Base-by-base conservation (phyloP, 2,888 invertebrate genomes). In the Erannis defoliaria region DNA sequence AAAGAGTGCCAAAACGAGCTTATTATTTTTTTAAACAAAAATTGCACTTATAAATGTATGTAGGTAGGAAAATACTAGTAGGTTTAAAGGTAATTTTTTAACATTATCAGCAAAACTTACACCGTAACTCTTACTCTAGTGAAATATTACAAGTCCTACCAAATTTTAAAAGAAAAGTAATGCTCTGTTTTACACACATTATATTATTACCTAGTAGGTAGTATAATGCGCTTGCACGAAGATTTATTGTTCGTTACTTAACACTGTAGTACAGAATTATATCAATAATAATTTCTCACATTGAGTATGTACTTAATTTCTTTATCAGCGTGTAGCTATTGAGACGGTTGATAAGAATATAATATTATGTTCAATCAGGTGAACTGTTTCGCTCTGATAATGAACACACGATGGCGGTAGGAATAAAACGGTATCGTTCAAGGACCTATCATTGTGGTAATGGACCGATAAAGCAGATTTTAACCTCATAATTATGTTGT, bases 361-460 rank as follows among this genome's bases (percentile, higher is more conserved):
- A 16, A 51, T n/a, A n/a, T n/a, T n/a, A n/a, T n/a, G n/a, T n/a
- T 51, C 51, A 38, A 40, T 51, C 51, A 37, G 1, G 12, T 51
- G 10, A 18, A 49, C 35, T 29, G 37, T 50, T 16, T 9, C 12
- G 5, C 18, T 38, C 40, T 29, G 38, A 51, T 51, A 51, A 46
- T 45, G 16, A n/a, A 23, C 23, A 16, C 16, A 31, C 18, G 18
- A 18, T 31, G 14, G 10, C 26, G 23, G n/a, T 10, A 31, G 19
- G n/a, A 35, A 31, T 31, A 5, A 46, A 31, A 35, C 33, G 3
- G 21, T 48, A 48, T 48, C 48, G 33, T 48, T 48, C 48, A 35
- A 35, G 48, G 48, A 35, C 48, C 33, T 33, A 5, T 10, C 14
- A 12, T 18, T 43, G 5, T 40, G n/a, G 1, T 21, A 9, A 26